Percentiles rank a stretch among this genome's conserved stretches.
These are phyloP conservation scores for Zelostemma sp. DNA, from an alignment of 1,140 invertebrate species.

Conservation along the genomic window DNA sequence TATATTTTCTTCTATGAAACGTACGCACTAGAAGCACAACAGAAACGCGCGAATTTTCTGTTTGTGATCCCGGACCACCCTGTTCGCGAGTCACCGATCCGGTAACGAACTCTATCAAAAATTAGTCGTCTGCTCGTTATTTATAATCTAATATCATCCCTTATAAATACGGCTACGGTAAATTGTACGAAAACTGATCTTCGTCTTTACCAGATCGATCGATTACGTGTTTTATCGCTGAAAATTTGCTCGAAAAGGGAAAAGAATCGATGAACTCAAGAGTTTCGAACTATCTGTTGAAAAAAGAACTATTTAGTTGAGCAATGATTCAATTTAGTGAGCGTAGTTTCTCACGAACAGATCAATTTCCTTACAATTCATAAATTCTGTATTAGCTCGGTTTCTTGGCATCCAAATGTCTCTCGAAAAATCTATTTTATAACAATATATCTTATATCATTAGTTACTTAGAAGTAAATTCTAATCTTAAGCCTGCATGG, in stretches of 20 bases:
- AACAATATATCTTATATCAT: conserved; percentile 27
- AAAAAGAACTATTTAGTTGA: too few relatives aligned
- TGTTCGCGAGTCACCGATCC: conserved; percentile 20
- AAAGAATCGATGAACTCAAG: too few relatives aligned
- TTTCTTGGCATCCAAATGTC: conserved; percentile 49
- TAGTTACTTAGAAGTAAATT: conserved; percentile 17
- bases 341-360: too few relatives aligned
- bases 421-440: conserved; percentile 34
- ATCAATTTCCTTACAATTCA: conserved; percentile 38
- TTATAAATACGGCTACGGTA: conserved; percentile 28
- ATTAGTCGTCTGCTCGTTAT: conserved; percentile 7
- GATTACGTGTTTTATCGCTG: too few relatives aligned
- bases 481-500: conserved; percentile 28
- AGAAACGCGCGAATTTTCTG: conserved; percentile 11
- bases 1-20: conserved; percentile 15
- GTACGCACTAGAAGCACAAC: conserved; percentile 27
- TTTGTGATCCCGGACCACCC: conserved; percentile 62
- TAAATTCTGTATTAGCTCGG: conserved; percentile 37
- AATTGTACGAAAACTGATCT: conserved; percentile 37
- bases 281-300: too few relatives aligned
- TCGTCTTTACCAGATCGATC: conserved; percentile 1
- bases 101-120: conserved; percentile 11
- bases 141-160: conserved; percentile 20
- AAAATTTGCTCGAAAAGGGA: too few relatives aligned
- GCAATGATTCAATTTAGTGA: too few relatives aligned